Base-by-base conservation (phyloP, 1,140 invertebrate genomes). In the Papilio polyxenes region DNA sequence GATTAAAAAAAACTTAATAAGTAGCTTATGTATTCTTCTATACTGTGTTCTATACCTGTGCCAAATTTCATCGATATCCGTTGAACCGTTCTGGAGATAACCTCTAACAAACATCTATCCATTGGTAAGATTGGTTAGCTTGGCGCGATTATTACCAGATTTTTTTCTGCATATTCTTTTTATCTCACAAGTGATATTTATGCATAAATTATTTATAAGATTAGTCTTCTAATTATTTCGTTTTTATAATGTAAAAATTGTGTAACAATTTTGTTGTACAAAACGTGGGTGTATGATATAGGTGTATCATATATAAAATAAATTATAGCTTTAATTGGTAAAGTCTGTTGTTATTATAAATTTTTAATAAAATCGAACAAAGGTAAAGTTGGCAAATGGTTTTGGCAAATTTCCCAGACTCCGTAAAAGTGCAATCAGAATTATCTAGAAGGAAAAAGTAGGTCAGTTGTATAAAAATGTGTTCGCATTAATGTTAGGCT, bases 371-470 rank as follows among this genome's bases (percentile, higher is more conserved):
- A 17, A 59, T 59, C 56, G 8, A 2, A 59, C n/a, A 9, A 7
- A 59, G 17, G 6, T 13, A 53, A 53, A 17, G 56, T 59, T 59
- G 56, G 56, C 56, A 59, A 59, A 59, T 59, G 9, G 56, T 59
- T 59, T 59, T 59, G 56, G 56, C 56, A 59, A 59, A 59, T 59
- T 59, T 59, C 56, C 56, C 56, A 59, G 56, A 59, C 7, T 20
- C 56, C 56, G n/a, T 59, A 59, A 59, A 59, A 59, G 56, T 59
- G 56, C 56, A 59, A 59, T 59, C 56, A 59, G 56, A 59, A 59
- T 17, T n/a, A 20, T 59, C 56, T 59, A 59, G 56, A 59, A 59
- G 17, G 5, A 2, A 59, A 59, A 59, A 59, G 56, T 59, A 59
- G 56, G 56, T 59, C 56, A 59, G n/a, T 59, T 59, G 20, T 20